Conservation (phyloP, 35 echinoderm and acorn worm genomes). For the Eucidaris tribuloides region DNA sequence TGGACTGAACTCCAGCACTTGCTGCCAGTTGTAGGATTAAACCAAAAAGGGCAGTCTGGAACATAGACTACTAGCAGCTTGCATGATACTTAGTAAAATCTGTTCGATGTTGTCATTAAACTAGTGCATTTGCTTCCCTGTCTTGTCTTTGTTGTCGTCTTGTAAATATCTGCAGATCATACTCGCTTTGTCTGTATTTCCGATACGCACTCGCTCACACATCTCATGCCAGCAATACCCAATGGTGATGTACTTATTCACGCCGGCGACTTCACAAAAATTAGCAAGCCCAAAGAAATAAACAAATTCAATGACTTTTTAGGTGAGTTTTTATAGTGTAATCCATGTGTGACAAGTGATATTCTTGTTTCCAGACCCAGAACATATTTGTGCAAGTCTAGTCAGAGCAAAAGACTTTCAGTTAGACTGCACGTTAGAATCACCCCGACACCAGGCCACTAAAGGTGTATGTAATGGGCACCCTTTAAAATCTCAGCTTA, state of each 20-base stretch:
- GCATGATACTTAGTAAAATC: background rate
- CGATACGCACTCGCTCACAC: slow-evolving; percentile 44
- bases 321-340: slow-evolving; percentile 63
- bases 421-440: too few relatives aligned
- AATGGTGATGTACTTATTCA: slow-evolving; percentile 70
- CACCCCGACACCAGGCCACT: too few relatives aligned
- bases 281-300: slow-evolving; percentile 38
- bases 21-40: background rate
- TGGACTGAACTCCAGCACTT: background rate
- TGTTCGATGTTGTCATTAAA: background rate
- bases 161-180: slow-evolving; percentile 18
- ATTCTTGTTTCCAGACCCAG: too few relatives aligned
- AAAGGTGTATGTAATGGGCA: too few relatives aligned
- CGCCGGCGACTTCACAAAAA: slow-evolving; percentile 72
- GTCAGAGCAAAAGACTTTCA: too few relatives aligned
- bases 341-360: too few relatives aligned
- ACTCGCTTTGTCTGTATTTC: slow-evolving; percentile 83
- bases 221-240: slow-evolving; percentile 33
- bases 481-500: too few relatives aligned
- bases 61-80: background rate
- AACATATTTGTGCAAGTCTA: too few relatives aligned
- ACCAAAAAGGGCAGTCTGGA: background rate
- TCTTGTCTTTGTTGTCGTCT: background rate
- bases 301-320: slow-evolving; percentile 67
- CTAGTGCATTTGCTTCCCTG: too few relatives aligned